A percentile compares a stretch with the other conserved stretches of the same genome.
phyloP scores from a whole-genome alignment of 2,797 vertebrate genomes.

The Muscicapa striata region DNA sequence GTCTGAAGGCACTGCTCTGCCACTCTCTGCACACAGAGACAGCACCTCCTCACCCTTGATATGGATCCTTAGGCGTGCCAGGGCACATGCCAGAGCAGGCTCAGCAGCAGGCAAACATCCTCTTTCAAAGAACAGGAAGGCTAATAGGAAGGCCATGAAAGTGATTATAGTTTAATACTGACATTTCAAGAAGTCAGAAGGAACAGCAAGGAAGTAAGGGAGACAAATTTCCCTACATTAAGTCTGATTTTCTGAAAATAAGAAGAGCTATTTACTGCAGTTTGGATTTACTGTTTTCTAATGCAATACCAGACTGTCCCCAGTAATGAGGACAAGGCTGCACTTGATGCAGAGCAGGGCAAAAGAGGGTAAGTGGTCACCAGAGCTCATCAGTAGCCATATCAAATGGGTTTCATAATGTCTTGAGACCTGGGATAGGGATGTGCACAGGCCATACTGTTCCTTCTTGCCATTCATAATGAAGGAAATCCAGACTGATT shows the following conservation, averaged over 20 bases:
- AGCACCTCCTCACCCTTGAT: not conserved
- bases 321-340: not conserved
- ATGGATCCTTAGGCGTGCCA: fast-evolving
- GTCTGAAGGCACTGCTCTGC: not conserved
- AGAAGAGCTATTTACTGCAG: not conserved
- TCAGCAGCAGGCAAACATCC: not conserved
- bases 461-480: not conserved
- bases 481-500: not conserved
- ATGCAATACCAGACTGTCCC: not conserved
- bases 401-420: not conserved
- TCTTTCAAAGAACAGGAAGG: not conserved
- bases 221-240: not conserved
- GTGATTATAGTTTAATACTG: not conserved
- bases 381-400: fast-evolving
- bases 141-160: not conserved
- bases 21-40: fast-evolving
- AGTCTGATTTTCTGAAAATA: not conserved
- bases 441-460: not conserved
- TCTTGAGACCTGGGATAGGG: not conserved
- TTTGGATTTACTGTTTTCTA: not conserved
- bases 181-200: not conserved
- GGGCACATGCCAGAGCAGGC: not conserved
- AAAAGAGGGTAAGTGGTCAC: not conserved
- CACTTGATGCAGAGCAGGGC: not conserved
- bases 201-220: not conserved